Evolutionary conservation across 2,888 invertebrate genomes (phyloP), one percentile per base, ranked within the genome.

Genomic region (Fragum sueziense): DNA sequence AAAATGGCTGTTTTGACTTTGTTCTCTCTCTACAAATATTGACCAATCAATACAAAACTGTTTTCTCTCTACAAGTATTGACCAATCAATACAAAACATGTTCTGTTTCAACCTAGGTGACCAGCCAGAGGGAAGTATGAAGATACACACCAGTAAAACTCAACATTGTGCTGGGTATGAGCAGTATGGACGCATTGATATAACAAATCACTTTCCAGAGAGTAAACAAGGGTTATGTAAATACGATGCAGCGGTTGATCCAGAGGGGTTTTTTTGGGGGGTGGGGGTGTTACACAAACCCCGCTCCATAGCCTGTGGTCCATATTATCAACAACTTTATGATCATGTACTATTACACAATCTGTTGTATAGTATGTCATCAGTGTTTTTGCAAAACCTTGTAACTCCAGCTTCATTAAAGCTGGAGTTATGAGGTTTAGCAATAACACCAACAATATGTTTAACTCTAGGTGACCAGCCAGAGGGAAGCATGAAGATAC

Each of bases 381-480:
- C n/a, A n/a, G n/a, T n/a, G n/a, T n/a, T n/a, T n/a, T n/a, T n/a
- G n/a, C n/a, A n/a, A n/a, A n/a, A n/a, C n/a, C n/a, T n/a, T n/a
- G n/a, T n/a, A n/a, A n/a, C n/a, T n/a, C n/a, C n/a, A n/a, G n/a
- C n/a, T n/a, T n/a, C n/a, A n/a, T n/a, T n/a, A n/a, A n/a, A n/a
- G n/a, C n/a, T n/a, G n/a, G n/a, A n/a, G n/a, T n/a, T n/a, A n/a
- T n/a, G n/a, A n/a, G n/a, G n/a, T n/a, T n/a, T n/a, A n/a, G n/a
- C n/a, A n/a, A n/a, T n/a, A n/a, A n/a, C n/a, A n/a, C n/a, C n/a
- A n/a, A n/a, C n/a, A n/a, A n/a, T n/a, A n/a, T n/a, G n/a, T n/a
- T n/a, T n/a, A n/a, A n/a, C 11, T 41, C 41, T 41, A 74, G 84
- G 84, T 25, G 76, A 82, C 61, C 84, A 85, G 61, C 84, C 84